Base-by-base conservation (phyloP, 2,113 vertebrate species). In the Spheniscus mendiculus region DNA sequence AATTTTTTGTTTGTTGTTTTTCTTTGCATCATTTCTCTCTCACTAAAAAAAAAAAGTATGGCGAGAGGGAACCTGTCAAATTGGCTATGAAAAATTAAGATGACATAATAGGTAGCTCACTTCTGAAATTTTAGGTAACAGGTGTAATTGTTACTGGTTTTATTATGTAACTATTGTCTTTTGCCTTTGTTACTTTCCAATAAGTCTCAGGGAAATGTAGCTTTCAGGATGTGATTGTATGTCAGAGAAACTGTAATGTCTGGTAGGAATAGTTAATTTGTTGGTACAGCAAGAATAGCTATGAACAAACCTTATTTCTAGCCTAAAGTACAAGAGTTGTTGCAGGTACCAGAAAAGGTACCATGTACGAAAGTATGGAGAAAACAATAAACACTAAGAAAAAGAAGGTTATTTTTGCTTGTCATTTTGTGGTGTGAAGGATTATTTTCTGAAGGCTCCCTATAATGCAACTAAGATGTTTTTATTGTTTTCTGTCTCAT, bases 331-430 rank as follows among this genome's bases (percentile, higher is more conserved):
- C 21, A 63, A 40, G 26, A 26, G 6, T 58, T 70, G 7, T 49
- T 83, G 19, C 11, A 58, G 27, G 21, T 45, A 27, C 38, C n/a
- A 49, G 55, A 38, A 87, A 93, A 56, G 12, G 27, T 62, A 20
- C 7, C 1, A 0, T 9, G 6, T 44, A n/a, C 15, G 14, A 44
- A 69, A 18, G 5, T 34, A 18, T 4, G 14, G 47, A 72, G 29
- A 34, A 72, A 79, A 82, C 6, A 86, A 27, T 18, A 45, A 36
- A 82, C 7, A 16, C 10, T 18, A 22, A 15, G 29, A 50, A 67
- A 71, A 91, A 27, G 8, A 53, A 56, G 5, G 11, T 18, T 16
- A 9, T 23, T 87, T 72, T 71, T 80, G 25, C 44, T 80, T 71
- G 38, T 40, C 5, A 6, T 78, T 78, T 79, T 65, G 40, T 50